These are phyloP conservation scores for Leptopterna dolabrata DNA, from an alignment of 2,888 invertebrate genomes.

Conservation along the genomic window DNA sequence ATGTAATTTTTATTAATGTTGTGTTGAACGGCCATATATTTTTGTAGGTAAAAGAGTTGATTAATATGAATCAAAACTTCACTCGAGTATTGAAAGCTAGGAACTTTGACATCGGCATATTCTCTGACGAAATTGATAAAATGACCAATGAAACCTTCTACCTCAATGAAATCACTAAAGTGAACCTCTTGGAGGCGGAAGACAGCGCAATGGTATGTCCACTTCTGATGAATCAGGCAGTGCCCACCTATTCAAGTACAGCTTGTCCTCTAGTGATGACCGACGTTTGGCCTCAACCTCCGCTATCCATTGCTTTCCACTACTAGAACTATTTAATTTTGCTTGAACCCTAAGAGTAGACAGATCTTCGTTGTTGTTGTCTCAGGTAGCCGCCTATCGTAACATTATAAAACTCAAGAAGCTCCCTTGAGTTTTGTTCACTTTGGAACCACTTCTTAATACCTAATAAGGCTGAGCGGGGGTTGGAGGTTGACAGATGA, in stretches of 20 bases:
- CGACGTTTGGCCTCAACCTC: background rate
- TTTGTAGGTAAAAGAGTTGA: constrained; percentile 52
- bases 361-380: too few species aligned
- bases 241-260: background rate
- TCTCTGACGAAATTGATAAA: constrained; percentile 48
- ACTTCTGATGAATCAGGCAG: background rate
- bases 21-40: background rate
- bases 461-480: too few species aligned
- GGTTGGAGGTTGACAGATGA: too few species aligned
- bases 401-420: too few species aligned
- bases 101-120: constrained; percentile 50
- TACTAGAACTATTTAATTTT: too few species aligned
- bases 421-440: too few species aligned
- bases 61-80: constrained; percentile 51
- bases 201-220: constrained; percentile 67
- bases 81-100: constrained; percentile 43
- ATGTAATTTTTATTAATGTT: too few species aligned
- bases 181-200: constrained; percentile 69
- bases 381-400: too few species aligned
- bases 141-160: constrained; percentile 65
- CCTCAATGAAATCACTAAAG: constrained; percentile 63
- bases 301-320: too few species aligned
- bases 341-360: too few species aligned
- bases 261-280: background rate
- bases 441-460: too few species aligned